A percentile compares a stretch with the other conserved stretches of the same genome.
Evolutionary conservation across 2,113 vertebrate species (phyloP).

Genomic region (Entomyzon cyanotis): DNA sequence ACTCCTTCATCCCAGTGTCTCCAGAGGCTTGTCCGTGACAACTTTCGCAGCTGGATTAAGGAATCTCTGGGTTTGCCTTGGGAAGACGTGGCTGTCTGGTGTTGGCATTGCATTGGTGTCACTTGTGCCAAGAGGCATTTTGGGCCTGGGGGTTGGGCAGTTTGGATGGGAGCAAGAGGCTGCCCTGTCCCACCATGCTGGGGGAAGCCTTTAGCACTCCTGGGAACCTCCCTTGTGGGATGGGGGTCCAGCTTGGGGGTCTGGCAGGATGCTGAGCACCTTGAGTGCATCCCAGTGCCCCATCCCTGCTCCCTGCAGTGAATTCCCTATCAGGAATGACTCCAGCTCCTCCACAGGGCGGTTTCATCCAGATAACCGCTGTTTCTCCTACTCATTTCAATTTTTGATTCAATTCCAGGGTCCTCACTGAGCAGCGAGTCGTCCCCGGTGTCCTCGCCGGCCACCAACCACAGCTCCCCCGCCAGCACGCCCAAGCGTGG

Average conservation of each 20-base stretch:
- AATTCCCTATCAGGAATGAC: background rate
- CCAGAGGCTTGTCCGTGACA: rapidly evolving
- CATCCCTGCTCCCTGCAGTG: rapidly evolving
- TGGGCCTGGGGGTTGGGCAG: background rate
- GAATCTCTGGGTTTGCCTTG: background rate
- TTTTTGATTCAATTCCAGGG: conserved; percentile 61
- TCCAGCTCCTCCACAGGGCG: rapidly evolving
- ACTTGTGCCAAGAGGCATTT: background rate
- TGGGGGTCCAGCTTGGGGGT: background rate
- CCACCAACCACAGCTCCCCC: conserved; percentile 97
- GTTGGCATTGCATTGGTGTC: rapidly evolving
- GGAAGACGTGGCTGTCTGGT: background rate
- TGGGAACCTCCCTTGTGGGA: rapidly evolving
- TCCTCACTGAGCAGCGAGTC: conserved; percentile 99
- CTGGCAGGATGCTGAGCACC: background rate
- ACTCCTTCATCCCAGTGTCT: background rate
- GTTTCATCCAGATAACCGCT: rapidly evolving
- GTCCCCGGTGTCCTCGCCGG: conserved; percentile 93
- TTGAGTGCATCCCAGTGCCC: rapidly evolving
- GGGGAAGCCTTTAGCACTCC: background rate
- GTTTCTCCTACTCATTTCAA: background rate
- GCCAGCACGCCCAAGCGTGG: conserved; percentile 96
- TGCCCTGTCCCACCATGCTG: rapidly evolving
- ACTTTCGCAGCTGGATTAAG: background rate
- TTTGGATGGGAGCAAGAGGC: background rate